Conservation (phyloP, 53 echinoderm and acorn worm species). For the Temnopleurus reevesii region DNA sequence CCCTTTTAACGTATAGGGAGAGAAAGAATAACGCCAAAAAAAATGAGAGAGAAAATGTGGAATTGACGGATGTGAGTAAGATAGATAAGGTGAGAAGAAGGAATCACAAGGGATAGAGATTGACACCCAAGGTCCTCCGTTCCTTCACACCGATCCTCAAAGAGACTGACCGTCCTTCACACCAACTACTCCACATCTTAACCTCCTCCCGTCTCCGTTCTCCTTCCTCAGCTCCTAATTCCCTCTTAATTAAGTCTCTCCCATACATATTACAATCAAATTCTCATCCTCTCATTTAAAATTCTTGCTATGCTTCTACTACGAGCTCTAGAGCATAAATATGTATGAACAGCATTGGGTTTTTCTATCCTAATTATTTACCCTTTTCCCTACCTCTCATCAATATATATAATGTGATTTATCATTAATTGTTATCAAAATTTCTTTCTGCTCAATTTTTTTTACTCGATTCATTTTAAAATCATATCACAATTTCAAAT, state of each 20-base stretch:
- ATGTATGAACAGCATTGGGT: no score
- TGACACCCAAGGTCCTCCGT: not conserved
- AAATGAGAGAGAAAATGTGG: no score
- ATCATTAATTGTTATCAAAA: no score
- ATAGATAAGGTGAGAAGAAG: not conserved
- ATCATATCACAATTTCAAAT: no score
- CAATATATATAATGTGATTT: no score
- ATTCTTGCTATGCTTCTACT: not conserved
- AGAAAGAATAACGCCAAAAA: no score
- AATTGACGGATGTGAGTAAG: conserved; percentile 7
- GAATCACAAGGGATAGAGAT: not conserved
- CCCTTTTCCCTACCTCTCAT: no score
- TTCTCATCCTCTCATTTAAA: not conserved
- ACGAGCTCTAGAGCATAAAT: no score
- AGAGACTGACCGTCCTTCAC: not conserved
- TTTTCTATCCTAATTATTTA: no score
- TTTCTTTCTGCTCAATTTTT: no score
- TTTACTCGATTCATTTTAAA: no score
- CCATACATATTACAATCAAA: not conserved
- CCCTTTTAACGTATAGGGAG: no score
- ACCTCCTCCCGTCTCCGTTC: not conserved
- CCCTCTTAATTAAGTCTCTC: not conserved
- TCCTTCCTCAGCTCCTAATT: not conserved
- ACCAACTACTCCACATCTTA: not conserved
- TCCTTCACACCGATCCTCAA: not conserved